Conservation (phyloP, 2,888 invertebrate genomes). For the Amphipyra berbera region DNA sequence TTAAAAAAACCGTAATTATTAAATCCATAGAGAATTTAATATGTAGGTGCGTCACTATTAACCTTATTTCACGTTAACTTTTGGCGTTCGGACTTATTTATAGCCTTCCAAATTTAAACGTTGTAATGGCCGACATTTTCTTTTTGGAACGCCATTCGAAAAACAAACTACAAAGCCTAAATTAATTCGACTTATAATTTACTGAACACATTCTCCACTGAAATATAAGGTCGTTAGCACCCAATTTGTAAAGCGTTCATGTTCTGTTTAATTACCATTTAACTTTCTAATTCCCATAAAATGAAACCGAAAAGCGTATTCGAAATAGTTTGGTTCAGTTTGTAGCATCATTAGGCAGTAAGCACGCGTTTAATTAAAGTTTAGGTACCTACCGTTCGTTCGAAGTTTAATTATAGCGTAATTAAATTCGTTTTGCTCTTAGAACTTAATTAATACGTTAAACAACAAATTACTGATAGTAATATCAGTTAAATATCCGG, state of each 20-base stretch:
- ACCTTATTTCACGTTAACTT: not conserved
- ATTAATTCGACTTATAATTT: slow-evolving; percentile 21
- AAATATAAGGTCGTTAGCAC: slow-evolving; percentile 18
- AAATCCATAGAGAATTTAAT: not conserved
- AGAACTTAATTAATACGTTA: not conserved
- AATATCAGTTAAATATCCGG: not conserved
- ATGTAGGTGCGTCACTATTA: not conserved
- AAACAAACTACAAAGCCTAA: slow-evolving; percentile 3
- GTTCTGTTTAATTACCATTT: slow-evolving; percentile 16
- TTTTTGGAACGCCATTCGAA: not conserved
- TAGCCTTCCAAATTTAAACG: slow-evolving; percentile 14
- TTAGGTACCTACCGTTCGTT: slow-evolving; percentile 7
- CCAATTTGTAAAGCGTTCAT: slow-evolving; percentile 35
- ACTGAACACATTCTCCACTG: slow-evolving; percentile 7
- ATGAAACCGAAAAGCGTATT: slow-evolving; percentile 19
- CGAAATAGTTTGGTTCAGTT: slow-evolving; percentile 24
- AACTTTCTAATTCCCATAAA: slow-evolving; percentile 29
- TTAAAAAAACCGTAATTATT: not conserved
- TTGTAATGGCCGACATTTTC: not conserved
- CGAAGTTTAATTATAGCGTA: slow-evolving; percentile 9
- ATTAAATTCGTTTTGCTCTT: not conserved
- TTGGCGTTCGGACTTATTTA: slow-evolving; percentile 4
- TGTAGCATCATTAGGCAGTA: slow-evolving; percentile 11
- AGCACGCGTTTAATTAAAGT: slow-evolving; percentile 7
- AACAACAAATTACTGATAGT: not conserved